phyloP scores from a whole-genome alignment of 2,888 invertebrate species.

The Oscheius sp. region DNA sequence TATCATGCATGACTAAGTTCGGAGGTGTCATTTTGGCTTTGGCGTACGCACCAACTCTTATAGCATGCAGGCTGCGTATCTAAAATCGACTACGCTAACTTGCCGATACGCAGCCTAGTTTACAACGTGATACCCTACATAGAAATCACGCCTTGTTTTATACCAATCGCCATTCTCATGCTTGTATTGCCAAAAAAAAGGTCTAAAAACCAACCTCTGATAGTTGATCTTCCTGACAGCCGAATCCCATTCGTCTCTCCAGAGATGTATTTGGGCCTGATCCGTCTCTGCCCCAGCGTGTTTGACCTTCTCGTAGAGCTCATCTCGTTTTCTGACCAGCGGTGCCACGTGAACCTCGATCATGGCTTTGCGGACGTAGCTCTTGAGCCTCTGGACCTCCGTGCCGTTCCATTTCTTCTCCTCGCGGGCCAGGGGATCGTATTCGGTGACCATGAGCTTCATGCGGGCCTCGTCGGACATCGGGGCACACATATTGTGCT shows the following conservation, averaged over 20 bases:
- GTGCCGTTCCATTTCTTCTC: conserved; percentile 52
- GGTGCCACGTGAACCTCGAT: conserved; percentile 41
- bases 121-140: background rate
- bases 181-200: background rate
- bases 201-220: conserved; percentile 16
- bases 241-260: conserved; percentile 37
- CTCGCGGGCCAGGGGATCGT: conserved; percentile 57
- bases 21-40: too few species aligned
- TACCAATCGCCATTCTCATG: too few species aligned
- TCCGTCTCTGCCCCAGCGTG: conserved; percentile 14
- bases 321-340: conserved; percentile 32
- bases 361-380: conserved; percentile 40
- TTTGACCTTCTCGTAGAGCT: conserved; percentile 29
- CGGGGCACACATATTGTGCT: conserved; percentile 62
- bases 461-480: conserved; percentile 57
- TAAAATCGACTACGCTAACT: too few species aligned
- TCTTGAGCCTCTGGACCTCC: conserved; percentile 44
- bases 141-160: background rate
- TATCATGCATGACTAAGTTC: too few species aligned
- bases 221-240: conserved; percentile 35
- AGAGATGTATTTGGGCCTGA: conserved; percentile 10
- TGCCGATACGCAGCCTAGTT: too few species aligned
- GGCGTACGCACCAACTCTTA: too few species aligned
- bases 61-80: too few species aligned
- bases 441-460: conserved; percentile 46